Evolutionary conservation across 2,888 invertebrate species (phyloP).

Genomic region (Bombylius major): DNA sequence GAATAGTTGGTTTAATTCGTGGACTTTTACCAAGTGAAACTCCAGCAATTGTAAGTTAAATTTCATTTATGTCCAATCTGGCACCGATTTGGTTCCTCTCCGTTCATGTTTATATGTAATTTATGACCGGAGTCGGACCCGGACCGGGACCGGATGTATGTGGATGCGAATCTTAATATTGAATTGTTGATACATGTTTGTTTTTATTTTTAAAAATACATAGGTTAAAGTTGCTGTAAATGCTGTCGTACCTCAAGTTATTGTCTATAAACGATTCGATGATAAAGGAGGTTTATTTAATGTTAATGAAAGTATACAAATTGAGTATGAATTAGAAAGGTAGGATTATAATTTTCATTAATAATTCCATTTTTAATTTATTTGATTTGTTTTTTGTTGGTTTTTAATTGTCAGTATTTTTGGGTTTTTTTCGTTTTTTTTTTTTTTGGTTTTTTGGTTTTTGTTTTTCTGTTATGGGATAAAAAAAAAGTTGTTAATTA

Average conservation of each 20-base stretch:
- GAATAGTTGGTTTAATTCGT: constrained; percentile 44
- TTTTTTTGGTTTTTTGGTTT: too few species aligned
- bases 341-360: constrained; percentile 9
- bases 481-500: too few species aligned
- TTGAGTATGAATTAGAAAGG: constrained; percentile 46
- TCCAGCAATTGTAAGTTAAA: constrained; percentile 31
- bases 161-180: background rate
- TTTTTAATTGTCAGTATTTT: too few species aligned
- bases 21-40: constrained; percentile 43
- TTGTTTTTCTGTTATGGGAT: too few species aligned
- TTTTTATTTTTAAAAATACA: background rate
- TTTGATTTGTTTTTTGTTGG: background rate
- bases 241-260: constrained; percentile 40
- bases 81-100: too few species aligned
- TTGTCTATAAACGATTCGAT: constrained; percentile 55
- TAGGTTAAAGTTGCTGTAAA: constrained; percentile 36
- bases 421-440: too few species aligned
- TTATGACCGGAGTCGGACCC: too few species aligned
- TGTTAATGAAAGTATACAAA: constrained; percentile 54
- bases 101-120: too few species aligned
- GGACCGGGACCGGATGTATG: too few species aligned
- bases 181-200: background rate
- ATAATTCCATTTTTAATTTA: background rate
- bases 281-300: constrained; percentile 51
- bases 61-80: background rate